phyloP scores from a whole-genome alignment of 2,113 vertebrate genomes.

The Bubalus kerabau region DNA sequence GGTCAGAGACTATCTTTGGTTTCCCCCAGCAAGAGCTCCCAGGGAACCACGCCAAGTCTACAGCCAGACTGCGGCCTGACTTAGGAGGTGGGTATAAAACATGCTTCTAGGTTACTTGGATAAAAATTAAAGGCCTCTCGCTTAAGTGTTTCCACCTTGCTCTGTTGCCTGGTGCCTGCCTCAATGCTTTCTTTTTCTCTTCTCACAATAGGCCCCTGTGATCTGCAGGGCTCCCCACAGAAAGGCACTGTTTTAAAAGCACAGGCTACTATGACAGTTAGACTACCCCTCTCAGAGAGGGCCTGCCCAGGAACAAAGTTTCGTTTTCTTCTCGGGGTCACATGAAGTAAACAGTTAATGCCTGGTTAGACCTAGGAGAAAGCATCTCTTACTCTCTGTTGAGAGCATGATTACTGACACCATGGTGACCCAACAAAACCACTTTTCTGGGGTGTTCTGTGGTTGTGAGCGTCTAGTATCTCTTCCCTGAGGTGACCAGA shows the following conservation, averaged over 20 bases:
- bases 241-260: slow-evolving; percentile 14
- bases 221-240: slow-evolving; percentile 23
- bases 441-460: neutral
- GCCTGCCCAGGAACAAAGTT: slow-evolving; percentile 40
- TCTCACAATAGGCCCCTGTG: slow-evolving; percentile 67
- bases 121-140: slow-evolving; percentile 47
- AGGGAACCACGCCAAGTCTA: neutral
- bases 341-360: slow-evolving; percentile 65
- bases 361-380: slow-evolving; percentile 40
- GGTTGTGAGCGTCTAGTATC: neutral
- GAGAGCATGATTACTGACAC: neutral
- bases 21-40: neutral
- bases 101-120: slow-evolving; percentile 15
- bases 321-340: slow-evolving; percentile 28
- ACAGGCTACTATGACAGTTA: slow-evolving; percentile 33
- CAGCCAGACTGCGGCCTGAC: neutral
- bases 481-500: neutral
- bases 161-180: slow-evolving; percentile 27
- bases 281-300: neutral
- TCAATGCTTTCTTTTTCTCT: slow-evolving; percentile 69
- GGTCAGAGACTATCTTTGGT: neutral
- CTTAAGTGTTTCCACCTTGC: slow-evolving; percentile 55
- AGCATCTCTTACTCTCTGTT: slow-evolving; percentile 32
- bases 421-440: neutral
- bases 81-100: neutral